phyloP scores from a whole-genome alignment of 2,888 invertebrate genomes.

The Adineta ricciae region DNA sequence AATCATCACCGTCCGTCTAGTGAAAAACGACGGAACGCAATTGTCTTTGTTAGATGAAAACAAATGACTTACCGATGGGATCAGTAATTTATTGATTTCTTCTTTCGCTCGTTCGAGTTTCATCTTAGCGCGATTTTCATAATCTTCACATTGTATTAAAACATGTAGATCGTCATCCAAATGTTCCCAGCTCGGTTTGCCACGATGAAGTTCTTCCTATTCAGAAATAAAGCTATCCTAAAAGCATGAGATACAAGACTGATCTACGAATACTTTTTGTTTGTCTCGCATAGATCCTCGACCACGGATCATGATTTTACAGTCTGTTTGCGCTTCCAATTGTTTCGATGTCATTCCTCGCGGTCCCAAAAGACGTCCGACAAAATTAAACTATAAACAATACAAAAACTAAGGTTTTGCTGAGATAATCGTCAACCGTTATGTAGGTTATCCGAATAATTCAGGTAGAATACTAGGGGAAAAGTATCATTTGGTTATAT shows the following conservation, averaged over 20 bases:
- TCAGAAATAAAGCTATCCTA: neutral
- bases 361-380: constrained; percentile 96
- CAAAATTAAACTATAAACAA: constrained; percentile 91
- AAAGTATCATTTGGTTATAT: neutral
- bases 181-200: constrained; percentile 99
- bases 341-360: constrained; percentile 99
- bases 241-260: too few relatives aligned
- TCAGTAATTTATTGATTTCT: constrained; percentile 90
- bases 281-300: constrained; percentile 98
- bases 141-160: constrained; percentile 92
- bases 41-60: neutral
- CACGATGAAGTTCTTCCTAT: constrained; percentile 84
- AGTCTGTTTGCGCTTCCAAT: constrained; percentile 97
- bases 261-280: too few relatives aligned
- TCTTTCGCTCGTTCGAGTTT: constrained; percentile 90
- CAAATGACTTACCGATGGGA: constrained; percentile 64
- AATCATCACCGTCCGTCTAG: constrained; percentile 99
- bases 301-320: constrained; percentile 99
- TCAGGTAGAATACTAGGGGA: too few relatives aligned
- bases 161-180: constrained; percentile 96
- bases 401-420: constrained; percentile 25
- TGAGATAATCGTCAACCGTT: constrained; percentile 49
- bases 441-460: neutral
- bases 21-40: constrained; percentile 45
- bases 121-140: constrained; percentile 84